Conservation (phyloP, 2,888 invertebrate species). For the Hesperia comma region DNA sequence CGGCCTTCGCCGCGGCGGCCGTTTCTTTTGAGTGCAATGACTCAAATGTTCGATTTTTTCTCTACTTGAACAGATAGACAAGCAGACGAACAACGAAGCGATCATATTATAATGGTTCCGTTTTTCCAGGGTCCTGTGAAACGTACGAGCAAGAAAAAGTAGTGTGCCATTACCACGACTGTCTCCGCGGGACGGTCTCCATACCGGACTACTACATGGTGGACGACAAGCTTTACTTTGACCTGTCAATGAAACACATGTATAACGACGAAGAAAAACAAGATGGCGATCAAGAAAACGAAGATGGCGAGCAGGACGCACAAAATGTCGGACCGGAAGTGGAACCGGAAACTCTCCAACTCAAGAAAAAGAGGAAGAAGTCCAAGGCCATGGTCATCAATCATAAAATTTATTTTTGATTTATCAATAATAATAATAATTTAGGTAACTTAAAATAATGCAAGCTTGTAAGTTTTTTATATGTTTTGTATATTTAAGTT, state of each 20-base stretch:
- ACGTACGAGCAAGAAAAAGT: conserved; percentile 85
- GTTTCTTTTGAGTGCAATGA: too few species aligned
- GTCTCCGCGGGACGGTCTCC: conserved; percentile 73
- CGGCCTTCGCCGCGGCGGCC: too few species aligned
- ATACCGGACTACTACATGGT: conserved; percentile 75
- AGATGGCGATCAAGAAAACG: conserved; percentile 26
- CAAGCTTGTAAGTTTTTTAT: conserved; percentile 13
- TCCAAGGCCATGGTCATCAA: conserved; percentile 77
- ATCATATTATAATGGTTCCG: too few species aligned
- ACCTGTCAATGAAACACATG: conserved; percentile 69
- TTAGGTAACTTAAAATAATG: conserved; percentile 7
- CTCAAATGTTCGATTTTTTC: too few species aligned
- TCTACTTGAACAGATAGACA: too few species aligned
- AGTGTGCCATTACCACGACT: conserved; percentile 85
- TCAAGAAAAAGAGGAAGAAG: conserved; percentile 51
- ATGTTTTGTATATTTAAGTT: conserved; percentile 21
- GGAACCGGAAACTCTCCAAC: conserved; percentile 8
- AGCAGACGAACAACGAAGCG: too few species aligned
- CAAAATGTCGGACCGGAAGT: conserved; percentile 21
- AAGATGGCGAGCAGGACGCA: conserved; percentile 6
- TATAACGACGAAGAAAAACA: conserved; percentile 46
- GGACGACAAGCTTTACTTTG: conserved; percentile 75
- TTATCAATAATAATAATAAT: background rate
- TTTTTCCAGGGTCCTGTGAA: conserved; percentile 85
- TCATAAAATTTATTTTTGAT: conserved; percentile 77